Evolutionary conservation across 1,140 invertebrate species (phyloP), one percentile per base, ranked within the genome.

Genomic region (Drosophila gunungcola): DNA sequence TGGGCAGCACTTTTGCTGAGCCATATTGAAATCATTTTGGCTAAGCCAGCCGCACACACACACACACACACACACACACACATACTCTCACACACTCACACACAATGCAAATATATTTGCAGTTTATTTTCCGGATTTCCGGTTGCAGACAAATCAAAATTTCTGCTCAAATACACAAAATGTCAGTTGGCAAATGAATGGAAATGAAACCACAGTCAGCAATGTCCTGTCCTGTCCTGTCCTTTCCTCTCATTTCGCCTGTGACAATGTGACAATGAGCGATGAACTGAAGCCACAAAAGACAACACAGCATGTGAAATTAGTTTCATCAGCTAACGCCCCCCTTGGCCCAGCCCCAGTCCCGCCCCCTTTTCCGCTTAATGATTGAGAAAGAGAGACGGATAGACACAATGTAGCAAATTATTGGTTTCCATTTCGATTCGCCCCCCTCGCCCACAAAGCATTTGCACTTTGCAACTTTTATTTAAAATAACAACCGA

Each of bases 141-240:
- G 85, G 76, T 80, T 88, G 84, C 77, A 89, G 80, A 84, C 84
- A 84, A 88, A 89, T 88, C 84, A 88, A 89, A 88, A 88, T 89
- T 89, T 89, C 77, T 76, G 79, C 83, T 69, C 72, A 88, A 78
- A 82, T 69, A 76, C 75, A 78, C 82, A 86, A 86, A 88, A 83
- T 67, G 56, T 56, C 56, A 78, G 82, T 68, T 75, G 68, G 65
- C 80, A 89, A 83, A 77, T 89, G 72, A 79, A 88, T 77, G 60
- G 53, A 89, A 83, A 80, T 84, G 58, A 83, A 86, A 78, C 79
- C 80, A 77, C 73, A 77, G 60, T 55, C 77, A 64, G 64, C 78
- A 58, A 52, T 58, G 52, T 57, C 54, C 62, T 73, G 58, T 73
- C 36, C 72, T 54, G 36, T 60, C 16, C 45, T 13, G 7, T 51